Conservation (phyloP, 35 echinoderm and acorn worm genomes). For the Chiridota heheva region DNA sequence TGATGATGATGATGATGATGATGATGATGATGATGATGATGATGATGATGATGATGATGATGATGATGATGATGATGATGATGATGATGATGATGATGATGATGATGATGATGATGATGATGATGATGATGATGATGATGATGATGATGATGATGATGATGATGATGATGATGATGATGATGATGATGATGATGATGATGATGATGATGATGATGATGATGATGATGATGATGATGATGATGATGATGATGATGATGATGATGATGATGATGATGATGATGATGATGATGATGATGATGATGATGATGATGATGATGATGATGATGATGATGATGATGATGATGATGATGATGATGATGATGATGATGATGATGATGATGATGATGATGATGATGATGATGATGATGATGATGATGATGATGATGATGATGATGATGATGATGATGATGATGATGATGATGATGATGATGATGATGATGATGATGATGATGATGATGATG, state of each 20-base stretch:
- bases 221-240: constrained; percentile 24
- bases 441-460: constrained; percentile 23
- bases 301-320: constrained; percentile 23
- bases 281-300: constrained; percentile 24
- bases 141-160: constrained; percentile 23
- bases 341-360: constrained; percentile 24
- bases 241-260: constrained; percentile 23
- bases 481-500: constrained; percentile 23
- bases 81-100: constrained; percentile 23
- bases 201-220: constrained; percentile 23
- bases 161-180: constrained; percentile 24
- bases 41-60: constrained; percentile 24
- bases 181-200: constrained; percentile 23
- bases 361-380: constrained; percentile 23
- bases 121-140: constrained; percentile 23
- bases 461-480: constrained; percentile 24
- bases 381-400: constrained; percentile 23
- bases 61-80: constrained; percentile 23
- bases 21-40: constrained; percentile 23
- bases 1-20: constrained; percentile 23
- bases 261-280: constrained; percentile 23
- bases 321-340: constrained; percentile 23
- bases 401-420: constrained; percentile 24
- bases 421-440: constrained; percentile 23
- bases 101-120: constrained; percentile 24